Evolutionary conservation across 2,113 vertebrate species (phyloP).

Genomic region (Pachyramphus minor): DNA sequence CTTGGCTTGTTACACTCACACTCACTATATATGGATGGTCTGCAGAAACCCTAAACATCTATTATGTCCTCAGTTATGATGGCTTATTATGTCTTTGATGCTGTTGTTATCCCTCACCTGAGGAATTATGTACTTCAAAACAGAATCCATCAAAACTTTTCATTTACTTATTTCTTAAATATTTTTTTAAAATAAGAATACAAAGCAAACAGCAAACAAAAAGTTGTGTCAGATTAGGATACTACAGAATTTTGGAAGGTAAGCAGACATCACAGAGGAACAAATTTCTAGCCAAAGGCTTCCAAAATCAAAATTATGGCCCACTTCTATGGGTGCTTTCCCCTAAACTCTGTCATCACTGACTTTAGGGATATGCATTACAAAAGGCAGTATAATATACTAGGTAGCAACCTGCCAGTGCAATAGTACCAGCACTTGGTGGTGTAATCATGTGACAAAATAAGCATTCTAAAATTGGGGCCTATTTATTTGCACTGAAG

Average conservation of each 20-base stretch:
- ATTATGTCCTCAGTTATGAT: background rate
- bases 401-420: background rate
- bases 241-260: background rate
- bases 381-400: background rate
- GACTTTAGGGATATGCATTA: background rate
- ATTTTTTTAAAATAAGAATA: background rate
- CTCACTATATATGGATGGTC: background rate
- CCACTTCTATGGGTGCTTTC: fast-evolving
- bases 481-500: background rate
- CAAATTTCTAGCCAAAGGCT: background rate
- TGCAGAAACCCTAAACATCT: background rate
- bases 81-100: background rate
- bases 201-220: background rate
- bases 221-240: background rate
- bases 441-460: background rate
- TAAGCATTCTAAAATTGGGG: background rate
- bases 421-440: background rate
- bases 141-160: background rate
- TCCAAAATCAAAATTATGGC: background rate
- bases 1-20: background rate
- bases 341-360: fast-evolving
- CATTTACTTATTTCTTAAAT: background rate
- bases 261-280: background rate
- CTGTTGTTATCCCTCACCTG: background rate
- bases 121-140: background rate